A percentile compares a stretch with the other conserved stretches of the same genome.
phyloP scores from a whole-genome alignment of 2,113 vertebrate genomes.

The Ammodramus savannarum region DNA sequence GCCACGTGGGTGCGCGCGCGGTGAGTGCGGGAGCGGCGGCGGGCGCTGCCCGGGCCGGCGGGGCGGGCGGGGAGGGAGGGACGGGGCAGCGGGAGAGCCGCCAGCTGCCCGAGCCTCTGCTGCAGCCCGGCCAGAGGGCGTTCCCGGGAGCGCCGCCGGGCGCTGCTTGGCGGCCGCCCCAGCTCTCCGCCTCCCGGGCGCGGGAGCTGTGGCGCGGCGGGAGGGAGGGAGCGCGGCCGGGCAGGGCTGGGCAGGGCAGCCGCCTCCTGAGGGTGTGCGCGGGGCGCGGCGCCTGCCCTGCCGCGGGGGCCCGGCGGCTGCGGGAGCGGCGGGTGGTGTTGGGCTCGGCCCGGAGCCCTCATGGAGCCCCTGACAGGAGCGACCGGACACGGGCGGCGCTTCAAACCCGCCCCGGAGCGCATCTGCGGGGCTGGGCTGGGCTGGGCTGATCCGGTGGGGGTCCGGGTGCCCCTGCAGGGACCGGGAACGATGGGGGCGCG shows the following conservation, averaged over 20 bases:
- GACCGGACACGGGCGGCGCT: fast-evolving
- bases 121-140: background rate
- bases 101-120: no score
- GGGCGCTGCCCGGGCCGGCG: background rate
- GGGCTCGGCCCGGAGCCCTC: background rate
- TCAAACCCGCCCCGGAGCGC: no score
- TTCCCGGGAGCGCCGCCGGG: background rate
- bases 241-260: background rate
- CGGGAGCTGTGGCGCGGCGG: background rate
- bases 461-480: no score
- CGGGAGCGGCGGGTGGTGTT: fast-evolving
- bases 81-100: background rate
- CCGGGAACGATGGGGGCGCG: fast-evolving
- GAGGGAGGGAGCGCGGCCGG: background rate
- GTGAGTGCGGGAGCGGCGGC: background rate
- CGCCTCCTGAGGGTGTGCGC: no score
- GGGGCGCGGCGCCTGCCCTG: background rate
- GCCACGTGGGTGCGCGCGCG: background rate
- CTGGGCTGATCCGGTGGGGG: background rate
- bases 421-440: background rate
- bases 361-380: background rate
- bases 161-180: background rate
- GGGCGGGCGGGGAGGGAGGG: background rate
- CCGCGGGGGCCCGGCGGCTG: no score
- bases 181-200: background rate